Evolutionary conservation across 2,113 vertebrate species (phyloP), one percentile per base, ranked within the genome.

Genomic region (Dasypus novemcinctus): DNA sequence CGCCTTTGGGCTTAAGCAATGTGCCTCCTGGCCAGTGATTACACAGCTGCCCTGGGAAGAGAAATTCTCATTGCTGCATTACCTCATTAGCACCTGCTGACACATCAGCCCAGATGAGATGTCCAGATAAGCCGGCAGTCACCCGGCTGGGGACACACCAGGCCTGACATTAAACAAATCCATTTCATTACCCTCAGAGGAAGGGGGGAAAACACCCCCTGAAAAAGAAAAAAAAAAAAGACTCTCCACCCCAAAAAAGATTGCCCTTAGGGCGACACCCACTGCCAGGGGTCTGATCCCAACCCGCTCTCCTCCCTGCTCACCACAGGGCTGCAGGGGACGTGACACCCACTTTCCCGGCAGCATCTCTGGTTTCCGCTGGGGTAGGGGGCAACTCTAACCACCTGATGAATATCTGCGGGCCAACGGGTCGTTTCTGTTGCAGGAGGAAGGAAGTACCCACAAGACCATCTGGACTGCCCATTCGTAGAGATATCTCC

Each of bases 371-470:
- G 36, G 18, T 36, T 96, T 82, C 33, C 8, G 1, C 15, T 1
- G 3, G 18, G n/a, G 74, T 69, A 11, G 20, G 36, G 33, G 14
- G 25, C 74, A 57, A 8, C 66, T 38, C 64, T 64, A 93, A 96
- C 59, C 82, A 90, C 49, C 85, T 54, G 69, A 93, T 57, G 86
- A 38, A 79, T 27, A 29, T 72, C 33, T 27, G 93, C 0, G 59
- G 90, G 83, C 93, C 71, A 91, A 93, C 57, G n/a, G 31, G 46
- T 46, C 59, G 68, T 80, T 96, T 79, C 95, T 63, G 84, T 31
- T 69, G 79, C 66, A 43, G 79, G 96, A 64, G 11, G 92, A 94
- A 97, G 43, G 94, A 96, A 94, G 92, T 33, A 33, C 11, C 52
- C 72, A 23, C 69, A 57, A 57, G 92, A 79, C 20, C n/a, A 21